Conservation (phyloP, 2,113 vertebrate species). For the Leucosticte australis region DNA sequence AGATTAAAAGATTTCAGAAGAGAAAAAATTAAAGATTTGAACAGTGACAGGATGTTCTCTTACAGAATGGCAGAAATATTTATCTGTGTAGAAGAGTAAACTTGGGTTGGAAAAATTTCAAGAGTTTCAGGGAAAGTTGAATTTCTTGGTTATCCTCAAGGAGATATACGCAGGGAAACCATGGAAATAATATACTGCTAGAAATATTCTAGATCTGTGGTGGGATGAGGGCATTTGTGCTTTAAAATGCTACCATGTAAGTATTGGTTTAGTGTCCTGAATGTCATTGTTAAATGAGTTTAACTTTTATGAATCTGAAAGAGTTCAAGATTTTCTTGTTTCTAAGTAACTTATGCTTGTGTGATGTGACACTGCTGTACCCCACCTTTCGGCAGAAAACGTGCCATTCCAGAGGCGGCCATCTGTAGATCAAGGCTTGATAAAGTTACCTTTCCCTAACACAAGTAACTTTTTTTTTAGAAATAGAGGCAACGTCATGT, state of each 20-base stretch:
- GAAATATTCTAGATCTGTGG: not conserved
- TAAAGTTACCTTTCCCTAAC: not conserved
- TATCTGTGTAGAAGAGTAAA: not conserved
- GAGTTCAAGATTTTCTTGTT: not conserved
- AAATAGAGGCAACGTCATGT: not conserved
- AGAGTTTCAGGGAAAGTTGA: not conserved
- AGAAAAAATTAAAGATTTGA: not conserved
- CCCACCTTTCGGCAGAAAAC: not conserved
- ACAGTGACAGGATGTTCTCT: not conserved
- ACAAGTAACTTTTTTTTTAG: not conserved
- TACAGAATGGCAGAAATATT: not conserved
- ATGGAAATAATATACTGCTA: not conserved
- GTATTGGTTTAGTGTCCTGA: not conserved
- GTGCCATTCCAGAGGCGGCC: not conserved
- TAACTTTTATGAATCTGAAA: not conserved
- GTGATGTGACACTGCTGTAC: not conserved
- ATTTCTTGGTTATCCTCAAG: not conserved
- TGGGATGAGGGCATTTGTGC: not conserved
- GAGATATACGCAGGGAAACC: not conserved
- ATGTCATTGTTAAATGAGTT: not conserved
- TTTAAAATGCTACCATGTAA: not conserved
- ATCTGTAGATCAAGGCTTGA: not conserved
- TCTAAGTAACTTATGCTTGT: not conserved
- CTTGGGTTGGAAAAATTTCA: not conserved
- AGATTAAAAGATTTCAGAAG: not conserved